phyloP scores from a whole-genome alignment of 2,888 invertebrate genomes.

The Pachliopta kotzebuea region DNA sequence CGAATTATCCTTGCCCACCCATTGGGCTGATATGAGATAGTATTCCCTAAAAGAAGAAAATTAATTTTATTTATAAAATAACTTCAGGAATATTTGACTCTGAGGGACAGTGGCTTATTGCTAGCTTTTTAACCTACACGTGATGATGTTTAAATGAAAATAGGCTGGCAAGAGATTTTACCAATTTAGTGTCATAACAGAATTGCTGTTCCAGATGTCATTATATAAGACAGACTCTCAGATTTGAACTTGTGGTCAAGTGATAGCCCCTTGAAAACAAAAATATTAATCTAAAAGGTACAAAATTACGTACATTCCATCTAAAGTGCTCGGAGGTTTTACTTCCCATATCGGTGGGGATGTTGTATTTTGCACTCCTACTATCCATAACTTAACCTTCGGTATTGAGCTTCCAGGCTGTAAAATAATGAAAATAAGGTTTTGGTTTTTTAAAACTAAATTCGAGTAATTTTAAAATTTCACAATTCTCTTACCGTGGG shows the following conservation, averaged over 20 bases:
- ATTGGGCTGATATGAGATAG: constrained; percentile 95
- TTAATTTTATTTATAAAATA: neutral
- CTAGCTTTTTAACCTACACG: no score
- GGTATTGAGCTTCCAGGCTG: constrained; percentile 94
- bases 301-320: constrained; percentile 86
- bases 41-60: constrained; percentile 85
- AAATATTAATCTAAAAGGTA: neutral
- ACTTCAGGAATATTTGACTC: neutral
- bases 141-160: no score
- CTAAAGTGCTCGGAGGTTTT: constrained; percentile 86
- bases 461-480: neutral
- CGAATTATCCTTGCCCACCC: constrained; percentile 89
- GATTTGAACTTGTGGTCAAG: constrained; percentile 25
- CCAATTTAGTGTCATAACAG: no score
- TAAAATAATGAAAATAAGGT: constrained; percentile 34
- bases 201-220: no score
- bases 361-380: constrained; percentile 86
- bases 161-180: no score
- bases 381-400: constrained; percentile 89
- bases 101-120: no score
- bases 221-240: neutral
- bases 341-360: constrained; percentile 84
- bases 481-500: constrained; percentile 83
- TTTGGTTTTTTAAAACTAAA: neutral
- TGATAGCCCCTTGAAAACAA: no score